A percentile compares a stretch with the other conserved stretches of the same genome.
These are phyloP conservation scores for Patagioenas fasciata DNA, from an alignment of 2,113 vertebrate genomes.

Conservation along the genomic window DNA sequence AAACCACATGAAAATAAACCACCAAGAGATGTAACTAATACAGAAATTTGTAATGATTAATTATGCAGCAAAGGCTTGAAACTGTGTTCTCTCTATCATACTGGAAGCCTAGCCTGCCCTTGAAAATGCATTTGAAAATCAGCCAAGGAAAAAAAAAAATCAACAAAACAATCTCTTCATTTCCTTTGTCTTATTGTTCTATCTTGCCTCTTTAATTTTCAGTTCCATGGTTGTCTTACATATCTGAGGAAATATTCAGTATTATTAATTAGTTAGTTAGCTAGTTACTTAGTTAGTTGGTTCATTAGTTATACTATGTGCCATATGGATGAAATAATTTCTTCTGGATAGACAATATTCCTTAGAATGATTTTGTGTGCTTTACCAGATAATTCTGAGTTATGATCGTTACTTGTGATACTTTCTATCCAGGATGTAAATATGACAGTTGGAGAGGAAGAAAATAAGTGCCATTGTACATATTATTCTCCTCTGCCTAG, in stretches of 20 bases:
- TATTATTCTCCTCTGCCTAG: not conserved
- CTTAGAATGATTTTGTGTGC: not conserved
- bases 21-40: not conserved
- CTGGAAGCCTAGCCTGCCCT: not conserved
- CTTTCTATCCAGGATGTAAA: not conserved
- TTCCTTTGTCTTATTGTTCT: not conserved
- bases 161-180: not conserved
- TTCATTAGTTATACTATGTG: not conserved
- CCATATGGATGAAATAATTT: not conserved
- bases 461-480: not conserved
- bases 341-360: not conserved
- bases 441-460: not conserved
- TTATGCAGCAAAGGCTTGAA: not conserved
- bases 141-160: not conserved
- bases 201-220: not conserved
- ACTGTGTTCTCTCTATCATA: not conserved
- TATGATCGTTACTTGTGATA: not conserved
- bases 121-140: not conserved
- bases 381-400: not conserved
- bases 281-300: not conserved
- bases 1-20: not conserved
- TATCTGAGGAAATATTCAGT: not conserved
- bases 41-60: not conserved
- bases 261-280: not conserved
- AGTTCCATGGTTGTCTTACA: not conserved